A percentile compares a stretch with the other conserved stretches of the same genome.
Conservation (phyloP, 2,113 vertebrate genomes). For the Pundamilia nyererei region DNA sequence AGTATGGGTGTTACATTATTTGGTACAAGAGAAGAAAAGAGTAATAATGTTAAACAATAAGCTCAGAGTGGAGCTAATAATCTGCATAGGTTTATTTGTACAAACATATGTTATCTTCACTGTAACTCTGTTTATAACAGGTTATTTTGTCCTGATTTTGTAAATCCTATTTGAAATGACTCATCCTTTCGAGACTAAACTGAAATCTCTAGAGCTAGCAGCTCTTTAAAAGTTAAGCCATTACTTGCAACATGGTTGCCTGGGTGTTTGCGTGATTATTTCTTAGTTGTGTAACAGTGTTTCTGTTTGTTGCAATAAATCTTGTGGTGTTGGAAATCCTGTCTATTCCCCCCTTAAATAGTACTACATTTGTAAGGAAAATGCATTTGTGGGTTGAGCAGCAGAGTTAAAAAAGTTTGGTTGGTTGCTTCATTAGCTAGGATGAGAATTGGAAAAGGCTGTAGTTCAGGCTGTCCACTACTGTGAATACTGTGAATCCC, state of each 20-base stretch:
- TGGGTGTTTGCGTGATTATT: background rate
- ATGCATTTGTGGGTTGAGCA: background rate
- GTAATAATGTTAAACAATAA: background rate
- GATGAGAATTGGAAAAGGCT: background rate
- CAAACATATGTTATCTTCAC: background rate
- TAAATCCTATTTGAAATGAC: background rate
- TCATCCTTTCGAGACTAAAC: background rate
- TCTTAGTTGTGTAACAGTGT: background rate
- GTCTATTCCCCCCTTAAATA: background rate
- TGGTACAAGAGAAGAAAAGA: background rate
- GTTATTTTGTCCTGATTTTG: background rate
- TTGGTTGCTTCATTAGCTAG: background rate
- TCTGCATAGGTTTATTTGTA: background rate
- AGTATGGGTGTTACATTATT: background rate
- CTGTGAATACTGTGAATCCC: background rate
- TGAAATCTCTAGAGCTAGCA: background rate
- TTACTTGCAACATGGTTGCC: background rate
- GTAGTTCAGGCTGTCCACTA: background rate
- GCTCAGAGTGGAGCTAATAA: background rate
- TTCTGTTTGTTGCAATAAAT: background rate
- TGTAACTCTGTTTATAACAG: background rate
- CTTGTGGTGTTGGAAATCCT: background rate
- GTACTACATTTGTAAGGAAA: background rate
- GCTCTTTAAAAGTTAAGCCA: background rate
- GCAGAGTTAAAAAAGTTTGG: background rate